These are phyloP conservation scores for Nomia melanderi DNA, from an alignment of 1,140 invertebrate species.

Conservation along the genomic window DNA sequence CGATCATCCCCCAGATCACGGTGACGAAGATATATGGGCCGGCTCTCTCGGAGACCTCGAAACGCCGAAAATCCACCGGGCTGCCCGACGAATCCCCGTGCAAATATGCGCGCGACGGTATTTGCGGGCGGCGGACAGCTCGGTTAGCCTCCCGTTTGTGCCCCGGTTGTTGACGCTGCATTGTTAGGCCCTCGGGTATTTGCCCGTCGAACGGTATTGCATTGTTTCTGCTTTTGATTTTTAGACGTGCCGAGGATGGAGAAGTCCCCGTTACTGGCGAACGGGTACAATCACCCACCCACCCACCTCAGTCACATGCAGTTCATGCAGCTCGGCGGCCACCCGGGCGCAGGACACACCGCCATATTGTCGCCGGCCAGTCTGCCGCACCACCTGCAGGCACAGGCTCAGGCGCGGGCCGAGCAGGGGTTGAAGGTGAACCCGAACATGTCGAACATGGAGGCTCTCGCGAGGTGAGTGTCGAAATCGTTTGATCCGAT, in stretches of 20 bases:
- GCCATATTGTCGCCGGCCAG: constrained; percentile 93
- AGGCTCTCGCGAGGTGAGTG: constrained; percentile 90
- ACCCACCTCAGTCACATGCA: constrained; percentile 94
- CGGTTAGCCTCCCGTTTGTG: no score
- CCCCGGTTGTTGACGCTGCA: no score
- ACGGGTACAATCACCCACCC: constrained; percentile 96
- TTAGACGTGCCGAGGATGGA: constrained; percentile 92
- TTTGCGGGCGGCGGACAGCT: background rate
- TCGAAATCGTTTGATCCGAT: no score
- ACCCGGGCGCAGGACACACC: constrained; percentile 85
- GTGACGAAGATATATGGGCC: constrained; percentile 29
- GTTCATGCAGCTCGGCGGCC: constrained; percentile 90
- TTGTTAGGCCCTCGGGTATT: no score
- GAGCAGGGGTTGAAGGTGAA: constrained; percentile 85
- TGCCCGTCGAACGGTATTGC: background rate
- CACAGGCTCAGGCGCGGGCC: constrained; percentile 78
- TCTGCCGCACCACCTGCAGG: constrained; percentile 88
- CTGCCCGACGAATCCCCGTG: background rate
- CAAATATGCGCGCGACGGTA: constrained; percentile 21
- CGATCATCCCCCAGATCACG: background rate
- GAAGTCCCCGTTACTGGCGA: constrained; percentile 94
- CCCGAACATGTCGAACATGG: constrained; percentile 89
- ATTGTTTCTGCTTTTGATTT: constrained; percentile 70
- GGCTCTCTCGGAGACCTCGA: background rate
- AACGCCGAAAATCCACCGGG: background rate